A percentile compares a stretch with the other conserved stretches of the same genome.
phyloP scores from a whole-genome alignment of 1,140 invertebrate genomes.

The Campodea augens region DNA sequence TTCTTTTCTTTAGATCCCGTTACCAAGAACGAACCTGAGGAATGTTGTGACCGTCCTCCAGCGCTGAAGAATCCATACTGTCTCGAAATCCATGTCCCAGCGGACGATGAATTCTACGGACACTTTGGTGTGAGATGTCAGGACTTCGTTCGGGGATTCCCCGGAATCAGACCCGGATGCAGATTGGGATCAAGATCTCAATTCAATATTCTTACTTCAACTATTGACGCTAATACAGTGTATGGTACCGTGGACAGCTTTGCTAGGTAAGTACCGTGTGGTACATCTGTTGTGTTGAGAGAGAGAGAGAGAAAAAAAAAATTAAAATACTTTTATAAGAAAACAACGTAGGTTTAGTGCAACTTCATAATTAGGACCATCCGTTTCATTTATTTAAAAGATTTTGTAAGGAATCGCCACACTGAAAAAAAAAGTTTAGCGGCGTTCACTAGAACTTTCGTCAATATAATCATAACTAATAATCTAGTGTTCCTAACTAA shows the following conservation, averaged over 20 bases:
- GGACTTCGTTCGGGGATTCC: constrained; percentile 72
- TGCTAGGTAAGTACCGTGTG: constrained; percentile 38
- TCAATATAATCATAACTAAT: too few species aligned
- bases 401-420: too few species aligned
- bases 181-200: constrained; percentile 54
- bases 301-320: too few species aligned
- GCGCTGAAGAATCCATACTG: constrained; percentile 75
- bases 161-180: constrained; percentile 59
- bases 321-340: too few species aligned
- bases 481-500: too few species aligned
- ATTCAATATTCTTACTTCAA: constrained; percentile 63
- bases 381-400: too few species aligned
- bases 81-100: constrained; percentile 70
- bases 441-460: too few species aligned
- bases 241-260: constrained; percentile 63
- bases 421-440: too few species aligned
- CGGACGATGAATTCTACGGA: constrained; percentile 79
- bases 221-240: constrained; percentile 64
- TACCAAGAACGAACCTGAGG: constrained; percentile 68
- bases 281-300: background rate
- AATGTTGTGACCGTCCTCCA: constrained; percentile 57
- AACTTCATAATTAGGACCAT: too few species aligned
- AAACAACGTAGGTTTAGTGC: too few species aligned
- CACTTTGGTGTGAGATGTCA: constrained; percentile 65
- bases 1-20: constrained; percentile 39